Conservation (phyloP, 1,140 invertebrate genomes). For the Camponotus vicinus region DNA sequence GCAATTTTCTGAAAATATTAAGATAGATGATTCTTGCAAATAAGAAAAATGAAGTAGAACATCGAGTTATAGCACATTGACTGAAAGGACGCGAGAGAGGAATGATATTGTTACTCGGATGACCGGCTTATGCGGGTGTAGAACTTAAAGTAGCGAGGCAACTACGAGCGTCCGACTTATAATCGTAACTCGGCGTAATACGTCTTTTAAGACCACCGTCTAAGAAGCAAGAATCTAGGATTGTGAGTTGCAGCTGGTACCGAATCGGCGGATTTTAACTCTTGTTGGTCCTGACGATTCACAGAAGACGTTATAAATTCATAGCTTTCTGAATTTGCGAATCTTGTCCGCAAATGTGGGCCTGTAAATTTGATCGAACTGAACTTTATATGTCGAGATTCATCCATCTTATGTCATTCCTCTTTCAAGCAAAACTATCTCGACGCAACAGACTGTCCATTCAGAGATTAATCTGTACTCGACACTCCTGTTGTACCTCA, state of each 20-base stretch:
- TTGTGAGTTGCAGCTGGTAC: slow-evolving; percentile 58
- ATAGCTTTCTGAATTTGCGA: slow-evolving; percentile 56
- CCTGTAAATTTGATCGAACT: slow-evolving; percentile 30
- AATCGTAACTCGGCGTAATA: slow-evolving; percentile 65
- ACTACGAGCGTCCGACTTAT: slow-evolving; percentile 57
- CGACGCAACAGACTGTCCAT: neutral
- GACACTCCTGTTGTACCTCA: neutral
- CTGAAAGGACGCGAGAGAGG: neutral
- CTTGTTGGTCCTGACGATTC: slow-evolving; percentile 43
- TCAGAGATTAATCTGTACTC: slow-evolving; percentile 24
- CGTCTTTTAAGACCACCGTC: slow-evolving; percentile 25
- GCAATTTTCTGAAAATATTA: neutral
- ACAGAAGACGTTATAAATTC: slow-evolving; percentile 52
- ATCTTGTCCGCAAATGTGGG: slow-evolving; percentile 34
- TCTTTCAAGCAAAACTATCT: slow-evolving; percentile 7
- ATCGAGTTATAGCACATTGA: neutral
- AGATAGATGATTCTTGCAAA: neutral
- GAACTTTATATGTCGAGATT: slow-evolving; percentile 15
- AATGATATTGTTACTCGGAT: neutral
- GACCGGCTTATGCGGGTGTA: neutral
- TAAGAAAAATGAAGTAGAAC: neutral
- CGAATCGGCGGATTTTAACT: slow-evolving; percentile 47
- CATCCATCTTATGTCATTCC: neutral
- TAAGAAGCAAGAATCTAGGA: slow-evolving; percentile 16
- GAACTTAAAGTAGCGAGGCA: slow-evolving; percentile 55